Evolutionary conservation across 2,797 vertebrate species (phyloP).

Genomic region (Eurystomus glaucurus): DNA sequence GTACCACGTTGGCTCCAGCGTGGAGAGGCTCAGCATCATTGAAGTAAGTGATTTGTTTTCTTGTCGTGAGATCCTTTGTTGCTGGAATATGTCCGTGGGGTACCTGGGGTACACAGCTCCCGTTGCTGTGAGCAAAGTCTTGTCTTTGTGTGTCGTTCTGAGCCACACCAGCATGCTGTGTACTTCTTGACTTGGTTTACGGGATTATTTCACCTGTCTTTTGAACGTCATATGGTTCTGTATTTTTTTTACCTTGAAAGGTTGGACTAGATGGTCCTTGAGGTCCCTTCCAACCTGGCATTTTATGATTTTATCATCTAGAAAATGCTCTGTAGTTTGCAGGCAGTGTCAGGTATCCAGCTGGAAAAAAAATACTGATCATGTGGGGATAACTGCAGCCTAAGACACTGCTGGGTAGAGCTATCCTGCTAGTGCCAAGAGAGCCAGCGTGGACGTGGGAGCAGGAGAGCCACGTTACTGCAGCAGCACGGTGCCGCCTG

Average conservation of each 20-base stretch:
- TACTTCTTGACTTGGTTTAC: neutral
- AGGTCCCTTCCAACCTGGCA: no score
- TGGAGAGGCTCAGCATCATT: constrained; percentile 89
- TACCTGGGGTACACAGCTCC: neutral
- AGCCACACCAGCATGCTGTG: neutral
- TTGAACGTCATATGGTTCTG: neutral
- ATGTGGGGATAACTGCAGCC: neutral
- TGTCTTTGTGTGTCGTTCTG: neutral
- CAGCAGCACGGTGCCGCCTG: neutral
- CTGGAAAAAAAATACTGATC: neutral
- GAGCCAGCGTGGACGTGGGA: neutral
- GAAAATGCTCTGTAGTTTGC: neutral
- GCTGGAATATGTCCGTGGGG: neutral
- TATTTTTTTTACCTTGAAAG: no score
- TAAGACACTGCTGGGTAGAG: neutral
- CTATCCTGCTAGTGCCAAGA: neutral
- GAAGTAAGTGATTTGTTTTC: constrained; percentile 84
- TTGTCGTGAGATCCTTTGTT: neutral
- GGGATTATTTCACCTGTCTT: neutral
- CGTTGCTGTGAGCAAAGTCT: neutral
- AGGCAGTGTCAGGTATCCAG: neutral
- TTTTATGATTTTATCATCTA: no score
- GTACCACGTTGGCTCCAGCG: constrained; percentile 86
- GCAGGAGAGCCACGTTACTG: fast-evolving
- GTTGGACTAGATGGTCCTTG: no score